Conservation (phyloP, 2,888 invertebrate genomes). For the Spisula solida region DNA sequence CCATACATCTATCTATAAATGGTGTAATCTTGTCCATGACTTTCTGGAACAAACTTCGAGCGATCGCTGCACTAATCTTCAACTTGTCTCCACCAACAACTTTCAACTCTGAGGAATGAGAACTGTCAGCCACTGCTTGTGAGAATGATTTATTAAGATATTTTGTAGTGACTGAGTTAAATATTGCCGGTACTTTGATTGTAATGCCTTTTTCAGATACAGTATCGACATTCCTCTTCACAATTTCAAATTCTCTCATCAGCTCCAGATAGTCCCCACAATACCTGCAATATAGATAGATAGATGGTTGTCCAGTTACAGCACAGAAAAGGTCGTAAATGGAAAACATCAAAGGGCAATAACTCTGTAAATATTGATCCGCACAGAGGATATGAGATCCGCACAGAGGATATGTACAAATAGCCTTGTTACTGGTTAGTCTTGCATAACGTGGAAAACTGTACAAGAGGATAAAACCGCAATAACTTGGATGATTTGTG, state of each 20-base stretch:
- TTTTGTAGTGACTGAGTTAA: constrained; percentile 44
- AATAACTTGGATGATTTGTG: too few species aligned
- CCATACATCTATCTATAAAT: constrained; percentile 39
- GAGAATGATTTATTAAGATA: constrained; percentile 32
- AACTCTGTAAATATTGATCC: too few species aligned
- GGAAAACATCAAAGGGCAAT: too few species aligned
- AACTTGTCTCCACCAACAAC: constrained; percentile 55
- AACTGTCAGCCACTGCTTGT: constrained; percentile 52
- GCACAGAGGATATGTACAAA: too few species aligned
- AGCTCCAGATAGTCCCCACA: constrained; percentile 64
- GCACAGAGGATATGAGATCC: too few species aligned
- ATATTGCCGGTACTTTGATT: constrained; percentile 57
- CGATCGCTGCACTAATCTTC: constrained; percentile 47
- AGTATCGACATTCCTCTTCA: constrained; percentile 60
- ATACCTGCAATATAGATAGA: constrained; percentile 17
- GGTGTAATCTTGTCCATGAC: constrained; percentile 36
- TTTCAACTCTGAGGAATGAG: constrained; percentile 35
- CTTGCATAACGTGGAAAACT: too few species aligned
- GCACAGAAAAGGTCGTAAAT: too few species aligned
- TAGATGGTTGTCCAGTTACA: not conserved
- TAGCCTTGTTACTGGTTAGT: too few species aligned
- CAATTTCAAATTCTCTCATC: constrained; percentile 63
- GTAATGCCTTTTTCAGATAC: constrained; percentile 46
- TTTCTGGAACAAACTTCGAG: constrained; percentile 46
- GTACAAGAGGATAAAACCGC: too few species aligned